phyloP scores from a whole-genome alignment of 2,113 vertebrate species.

The Hiodon tergisus region DNA sequence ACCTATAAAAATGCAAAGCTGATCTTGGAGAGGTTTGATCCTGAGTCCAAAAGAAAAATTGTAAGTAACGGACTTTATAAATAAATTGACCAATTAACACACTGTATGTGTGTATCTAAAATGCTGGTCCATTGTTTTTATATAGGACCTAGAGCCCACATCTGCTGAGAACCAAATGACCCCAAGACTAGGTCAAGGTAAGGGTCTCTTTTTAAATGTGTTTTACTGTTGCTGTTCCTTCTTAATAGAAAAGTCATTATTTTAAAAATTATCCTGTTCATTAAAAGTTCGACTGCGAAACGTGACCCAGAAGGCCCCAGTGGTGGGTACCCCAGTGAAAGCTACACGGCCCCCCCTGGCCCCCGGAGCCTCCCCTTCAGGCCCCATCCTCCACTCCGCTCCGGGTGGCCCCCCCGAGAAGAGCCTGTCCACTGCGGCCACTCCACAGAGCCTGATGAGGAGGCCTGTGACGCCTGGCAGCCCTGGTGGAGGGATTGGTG shows the following conservation, averaged over 20 bases:
- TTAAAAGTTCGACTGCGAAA: slow-evolving; percentile 89
- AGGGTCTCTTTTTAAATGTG: not conserved
- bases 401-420: slow-evolving; percentile 84
- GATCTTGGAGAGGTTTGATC: slow-evolving; percentile 97
- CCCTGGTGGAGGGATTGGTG: slow-evolving; percentile 86
- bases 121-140: slow-evolving; percentile 26
- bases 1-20: slow-evolving; percentile 95
- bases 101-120: not conserved
- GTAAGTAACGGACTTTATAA: slow-evolving; percentile 55
- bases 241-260: not conserved
- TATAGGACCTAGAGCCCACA: slow-evolving; percentile 74
- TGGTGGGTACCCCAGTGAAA: slow-evolving; percentile 41
- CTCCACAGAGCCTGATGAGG: slow-evolving; percentile 77
- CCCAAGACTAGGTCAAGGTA: slow-evolving; percentile 90
- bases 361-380: slow-evolving; percentile 59
- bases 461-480: slow-evolving; percentile 80
- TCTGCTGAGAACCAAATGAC: slow-evolving; percentile 70
- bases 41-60: slow-evolving; percentile 79
- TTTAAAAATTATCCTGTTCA: slow-evolving; percentile 24
- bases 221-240: not conserved
- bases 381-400: slow-evolving; percentile 69
- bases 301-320: slow-evolving; percentile 68
- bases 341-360: slow-evolving; percentile 57
- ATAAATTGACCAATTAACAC: not conserved
- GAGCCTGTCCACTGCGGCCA: slow-evolving; percentile 56